Base-by-base conservation (phyloP, 2,113 vertebrate genomes). In the Alosa alosa region DNA sequence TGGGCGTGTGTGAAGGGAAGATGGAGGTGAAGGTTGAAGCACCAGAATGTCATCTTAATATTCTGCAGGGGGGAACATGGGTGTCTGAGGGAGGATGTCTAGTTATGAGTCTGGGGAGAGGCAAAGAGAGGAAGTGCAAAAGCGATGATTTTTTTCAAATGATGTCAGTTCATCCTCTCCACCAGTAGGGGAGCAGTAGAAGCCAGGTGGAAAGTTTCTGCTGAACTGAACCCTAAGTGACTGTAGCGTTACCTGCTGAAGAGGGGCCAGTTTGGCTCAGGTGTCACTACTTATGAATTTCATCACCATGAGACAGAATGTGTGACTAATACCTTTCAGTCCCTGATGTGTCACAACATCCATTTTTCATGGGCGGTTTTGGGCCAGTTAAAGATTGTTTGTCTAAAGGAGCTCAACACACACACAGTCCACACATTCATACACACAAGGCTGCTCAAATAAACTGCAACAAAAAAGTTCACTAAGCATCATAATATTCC, bases 401-500 rank as follows among this genome's bases (percentile, higher is more conserved):
- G 60, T 72, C 82, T 83, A 64, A 52, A 52, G 50, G 36, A 84
- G 11, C 78, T 36, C 55, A 15, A 9, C 84, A 81, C 85, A 84
- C 52, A 86, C 83, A 46, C 86, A 52, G 10, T 13, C 50, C 45
- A 46, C 75, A 81, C 49, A 36, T 3, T 18, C 41, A 20, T 39
- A 55, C 47, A 85, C 72, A 39, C 1, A 36, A 39, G n/a, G 75
- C 49, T 31, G 81, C 90, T 87, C 86, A 82, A 52, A 88, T 81
- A 55, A 87, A 57, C 84, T 88, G 83, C 7, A 68, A 68, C 64
- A 68, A 25, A 60, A 68, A 68, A 9, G 25, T 68, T 15, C n/a
- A 6, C 84, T 89, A 88, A 90, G 88, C 78, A 82, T 64, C 49
- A 45, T 88, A 81, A 89, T 87, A 87, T 84, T 68, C 82, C 82